These are phyloP conservation scores for Pinctada fucata DNA, from an alignment of 2,888 invertebrate species.

Conservation along the genomic window DNA sequence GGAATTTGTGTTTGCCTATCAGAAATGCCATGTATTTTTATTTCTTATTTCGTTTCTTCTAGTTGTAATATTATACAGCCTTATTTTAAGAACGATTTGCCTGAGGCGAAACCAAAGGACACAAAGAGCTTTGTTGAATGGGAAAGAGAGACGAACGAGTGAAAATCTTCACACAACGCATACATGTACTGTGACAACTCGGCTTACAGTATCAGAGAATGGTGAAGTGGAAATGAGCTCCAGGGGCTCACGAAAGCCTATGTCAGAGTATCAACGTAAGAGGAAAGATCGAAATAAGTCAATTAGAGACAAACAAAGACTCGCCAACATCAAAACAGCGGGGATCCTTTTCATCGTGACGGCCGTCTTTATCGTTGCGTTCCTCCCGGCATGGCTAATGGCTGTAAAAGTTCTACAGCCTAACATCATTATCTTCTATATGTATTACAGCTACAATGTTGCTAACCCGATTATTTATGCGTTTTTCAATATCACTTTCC, in stretches of 20 bases:
- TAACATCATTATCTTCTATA: slow-evolving; percentile 71
- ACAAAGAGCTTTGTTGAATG: slow-evolving; percentile 21
- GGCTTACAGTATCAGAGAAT: slow-evolving; percentile 30
- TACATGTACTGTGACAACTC: slow-evolving; percentile 24
- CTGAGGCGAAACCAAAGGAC: slow-evolving; percentile 44
- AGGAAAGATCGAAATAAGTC: slow-evolving; percentile 24
- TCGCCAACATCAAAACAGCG: slow-evolving; percentile 75
- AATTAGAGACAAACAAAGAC: slow-evolving; percentile 48
- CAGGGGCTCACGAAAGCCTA: background rate
- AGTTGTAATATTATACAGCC: slow-evolving; percentile 49
- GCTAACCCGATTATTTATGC: slow-evolving; percentile 76
- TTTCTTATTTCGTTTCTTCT: slow-evolving; percentile 51
- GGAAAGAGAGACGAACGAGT: slow-evolving; percentile 13
- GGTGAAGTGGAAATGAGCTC: slow-evolving; percentile 11
- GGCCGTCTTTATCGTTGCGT: slow-evolving; percentile 73
- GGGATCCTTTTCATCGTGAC: slow-evolving; percentile 75
- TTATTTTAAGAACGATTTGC: slow-evolving; percentile 51
- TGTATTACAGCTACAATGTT: slow-evolving; percentile 75
- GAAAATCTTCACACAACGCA: slow-evolving; percentile 11
- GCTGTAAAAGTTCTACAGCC: slow-evolving; percentile 61
- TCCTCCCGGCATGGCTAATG: slow-evolving; percentile 74
- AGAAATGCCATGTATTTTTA: slow-evolving; percentile 52
- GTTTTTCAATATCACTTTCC: slow-evolving; percentile 75
- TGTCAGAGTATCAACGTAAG: background rate
- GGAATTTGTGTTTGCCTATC: slow-evolving; percentile 47